Evolutionary conservation across 2,888 invertebrate genomes (phyloP), one percentile per base, ranked within the genome.

Genomic region (Tenthredo mesomela): DNA sequence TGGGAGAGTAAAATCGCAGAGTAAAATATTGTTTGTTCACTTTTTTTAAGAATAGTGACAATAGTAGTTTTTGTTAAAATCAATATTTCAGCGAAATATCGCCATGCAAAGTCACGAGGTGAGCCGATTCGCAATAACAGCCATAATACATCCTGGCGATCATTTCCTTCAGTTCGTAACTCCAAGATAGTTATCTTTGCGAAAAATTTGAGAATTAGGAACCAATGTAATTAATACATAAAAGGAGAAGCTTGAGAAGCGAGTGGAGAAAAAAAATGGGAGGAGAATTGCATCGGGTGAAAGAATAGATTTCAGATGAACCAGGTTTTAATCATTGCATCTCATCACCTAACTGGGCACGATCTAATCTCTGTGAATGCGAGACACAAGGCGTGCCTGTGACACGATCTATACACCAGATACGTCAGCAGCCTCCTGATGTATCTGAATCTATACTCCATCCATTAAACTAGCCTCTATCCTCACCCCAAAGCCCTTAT

Each of bases 371-470:
- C 29, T 9, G 47, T 29, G 43, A 82, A 70, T 82, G 82, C 18
- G 82, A 82, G 82, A 33, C 67, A 47, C 67, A 47, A 82, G 82
- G 67, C 82, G 82, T 82, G 82, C 82, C 82, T 82, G 88, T 85
- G 88, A 88, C 86, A 89, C 88, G 92, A 92, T 92, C 88, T 89
- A 88, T 87, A 88, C 86, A 82, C 77, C 86, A 89, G 92, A 92
- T 92, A 92, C 87, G 89, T 84, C 86, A 86, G 88, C 88, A 89
- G 88, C 88, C 88, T 90, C 90, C 90, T 89, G 90, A 91, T 89
- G 89, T 91, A 91, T 91, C 91, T 91, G 88, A 91, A 92, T 92
- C 91, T 91, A 90, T 90, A 87, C 89, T 90, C 89, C 87, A 89
- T 91, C 91, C 91, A 91, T 92, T 91, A 91, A 91, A 90, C 77